Base-by-base conservation (phyloP, 2,113 vertebrate genomes). In the Furnarius figulus region DNA sequence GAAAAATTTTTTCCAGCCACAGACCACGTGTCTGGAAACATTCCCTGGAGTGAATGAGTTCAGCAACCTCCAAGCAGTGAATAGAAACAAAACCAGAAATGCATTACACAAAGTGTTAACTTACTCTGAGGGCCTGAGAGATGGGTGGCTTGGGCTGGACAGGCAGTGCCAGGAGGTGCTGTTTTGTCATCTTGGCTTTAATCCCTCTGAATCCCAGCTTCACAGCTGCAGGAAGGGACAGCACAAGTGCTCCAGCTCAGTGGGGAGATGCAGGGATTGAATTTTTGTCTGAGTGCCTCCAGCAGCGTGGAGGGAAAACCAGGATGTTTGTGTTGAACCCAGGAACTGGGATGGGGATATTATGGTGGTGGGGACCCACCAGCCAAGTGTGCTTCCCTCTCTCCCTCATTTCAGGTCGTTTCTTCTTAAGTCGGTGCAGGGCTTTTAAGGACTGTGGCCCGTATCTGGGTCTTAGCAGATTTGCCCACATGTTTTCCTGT, bases 401-500 rank as follows among this genome's bases (percentile, higher is more conserved):
- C 44, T 89, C 80, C 55, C 59, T 95, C 65, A 35, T 84, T 88
- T 85, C 53, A 71, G 61, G 61, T 87, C 35, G 40, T 73, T 85
- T 87, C 53, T 73, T 93, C n/a, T 39, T 86, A 94, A 85, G 85
- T 86, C 21, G 0, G 23, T 0, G 0, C 68, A 40, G 96, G 93
- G 85, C 95, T 94, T 81, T 88, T 94, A 92, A 97, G 95, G 93
- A 93, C 93, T 56, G 50, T 16, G 83, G 92, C 95, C 95, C 90
- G 72, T 96, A 96, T 96, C 93, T 93, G 83, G 76, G 79, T 92
- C 88, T 96, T 94, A 96, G 90, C 92, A 94, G 95, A 77, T 96
- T 96, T 94, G 76, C 35, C 76, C 47, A 30, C 86, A 78, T 82
- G 91, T 91, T 95, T 89, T 75, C 65, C 91, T 78, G 44, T 58